A percentile compares a stretch with the other conserved stretches of the same genome.
These are phyloP conservation scores for Phycodurus eques DNA, from an alignment of 2,113 vertebrate genomes.

Conservation along the genomic window DNA sequence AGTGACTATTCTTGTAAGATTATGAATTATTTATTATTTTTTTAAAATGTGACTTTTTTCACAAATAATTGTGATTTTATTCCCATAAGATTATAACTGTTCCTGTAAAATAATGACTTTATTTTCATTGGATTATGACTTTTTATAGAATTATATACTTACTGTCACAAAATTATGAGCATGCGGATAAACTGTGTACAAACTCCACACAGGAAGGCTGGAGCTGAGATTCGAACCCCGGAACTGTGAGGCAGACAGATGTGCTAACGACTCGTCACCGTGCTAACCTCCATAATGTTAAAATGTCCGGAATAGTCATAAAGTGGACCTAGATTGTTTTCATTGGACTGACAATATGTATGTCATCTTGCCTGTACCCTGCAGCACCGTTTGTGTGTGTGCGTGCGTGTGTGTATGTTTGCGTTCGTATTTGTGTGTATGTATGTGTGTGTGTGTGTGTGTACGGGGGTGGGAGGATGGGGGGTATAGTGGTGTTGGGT, in stretches of 20 bases:
- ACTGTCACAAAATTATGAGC: background rate
- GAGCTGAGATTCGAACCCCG: background rate
- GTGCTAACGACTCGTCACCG: background rate
- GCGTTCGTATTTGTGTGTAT: too few species aligned
- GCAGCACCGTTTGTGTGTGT: background rate
- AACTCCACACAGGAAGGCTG: background rate
- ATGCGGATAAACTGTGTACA: background rate
- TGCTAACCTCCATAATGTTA: background rate
- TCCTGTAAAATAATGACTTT: too few species aligned
- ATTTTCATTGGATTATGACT: too few species aligned
- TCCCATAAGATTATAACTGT: too few species aligned
- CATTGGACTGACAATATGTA: background rate
- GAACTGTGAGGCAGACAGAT: background rate
- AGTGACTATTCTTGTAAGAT: too few species aligned
- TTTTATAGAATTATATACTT: background rate
- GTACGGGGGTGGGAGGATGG: background rate
- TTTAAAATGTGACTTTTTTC: too few species aligned
- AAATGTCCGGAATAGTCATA: background rate
- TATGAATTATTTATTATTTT: too few species aligned
- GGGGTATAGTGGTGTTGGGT: conserved; percentile 26
- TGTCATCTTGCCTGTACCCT: background rate
- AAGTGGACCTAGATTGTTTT: background rate
- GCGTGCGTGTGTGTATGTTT: too few species aligned
- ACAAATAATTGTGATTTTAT: too few species aligned
- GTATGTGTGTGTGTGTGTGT: background rate